Base-by-base conservation (phyloP, 1,140 invertebrate genomes). In the Drosophila sp. region DNA sequence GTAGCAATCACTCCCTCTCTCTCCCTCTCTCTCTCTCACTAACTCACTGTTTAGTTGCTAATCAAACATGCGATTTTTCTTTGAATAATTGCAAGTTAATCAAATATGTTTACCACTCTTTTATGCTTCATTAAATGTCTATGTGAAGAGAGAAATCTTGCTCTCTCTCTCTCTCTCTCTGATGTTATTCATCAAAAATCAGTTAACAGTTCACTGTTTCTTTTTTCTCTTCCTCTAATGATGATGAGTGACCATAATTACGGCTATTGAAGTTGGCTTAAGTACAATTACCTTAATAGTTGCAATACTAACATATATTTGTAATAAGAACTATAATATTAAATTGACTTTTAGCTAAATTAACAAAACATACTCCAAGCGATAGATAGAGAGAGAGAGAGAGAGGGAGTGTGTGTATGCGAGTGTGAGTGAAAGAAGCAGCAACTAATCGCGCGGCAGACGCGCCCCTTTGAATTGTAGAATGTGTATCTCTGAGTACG, bases 341-440 rank as follows among this genome's bases (percentile, higher is more conserved):
- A 77, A 89, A 89, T 89, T 84, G 72, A 89, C 83, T 89, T 79
- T 89, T 75, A 89, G 83, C 80, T 89, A 83, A 89, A 89, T 89
- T 89, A 89, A 89, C 79, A 83, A 76, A 86, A 65, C 81, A 86
- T 65, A 29, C 21, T 9, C 40, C 7, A 25, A 53, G 29, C 14
- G 4, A 36, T 13, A 32, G 48, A 27, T 21, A 14, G 41, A 25
- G 48, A 29, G 14, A 21, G 41, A 14, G 14, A 14, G 27, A 45
- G 27, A 9, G 57, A 5, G 4, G 25, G 40, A 38, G n/a, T n/a
- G n/a, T n/a, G n/a, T n/a, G n/a, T n/a, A n/a, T n/a, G 14, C 27
- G 46, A 21, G 62, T 0, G 43, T 9, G 36, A 11, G 50, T n/a
- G 57, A 53, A 11, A 13, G 21, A 6, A 13, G 2, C 6, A 9